Percentiles rank a stretch among this genome's conserved stretches.
phyloP scores from a whole-genome alignment of 2,113 vertebrate genomes.

The Neogobius melanostomus region DNA sequence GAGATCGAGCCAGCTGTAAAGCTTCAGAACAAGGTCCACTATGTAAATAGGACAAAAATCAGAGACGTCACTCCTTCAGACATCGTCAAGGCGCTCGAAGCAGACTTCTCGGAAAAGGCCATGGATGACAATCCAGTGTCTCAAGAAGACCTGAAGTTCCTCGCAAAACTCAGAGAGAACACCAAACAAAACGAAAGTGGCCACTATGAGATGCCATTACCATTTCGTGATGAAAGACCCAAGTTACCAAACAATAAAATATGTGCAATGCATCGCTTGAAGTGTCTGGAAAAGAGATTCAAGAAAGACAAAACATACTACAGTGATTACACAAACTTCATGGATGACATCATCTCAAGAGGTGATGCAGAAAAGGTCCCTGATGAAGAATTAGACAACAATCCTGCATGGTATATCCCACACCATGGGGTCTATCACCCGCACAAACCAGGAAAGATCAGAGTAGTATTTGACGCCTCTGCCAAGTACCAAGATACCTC shows the following conservation, averaged over 20 bases:
- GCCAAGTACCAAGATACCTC: background rate
- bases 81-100: conserved; percentile 14
- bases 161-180: background rate
- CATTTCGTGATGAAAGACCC: conserved; percentile 13
- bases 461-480: background rate
- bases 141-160: conserved; percentile 13
- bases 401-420: background rate
- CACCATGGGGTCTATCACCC: background rate
- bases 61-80: conserved; percentile 9
- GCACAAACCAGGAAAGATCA: background rate
- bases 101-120: conserved; percentile 24
- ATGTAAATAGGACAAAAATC: conserved; percentile 14
- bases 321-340: background rate
- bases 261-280: conserved; percentile 10
- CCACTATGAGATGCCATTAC: conserved; percentile 1
- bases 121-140: conserved; percentile 9
- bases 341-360: background rate
- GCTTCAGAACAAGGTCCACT: conserved; percentile 19
- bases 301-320: background rate
- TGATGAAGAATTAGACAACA: background rate
- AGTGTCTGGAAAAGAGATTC: background rate
- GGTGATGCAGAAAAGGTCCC: background rate
- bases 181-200: conserved; percentile 16
- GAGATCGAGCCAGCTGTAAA: background rate
- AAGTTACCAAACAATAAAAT: conserved; percentile 18